Base-by-base conservation (phyloP, 2,113 vertebrate genomes). In the Amblyopsis rosae region DNA sequence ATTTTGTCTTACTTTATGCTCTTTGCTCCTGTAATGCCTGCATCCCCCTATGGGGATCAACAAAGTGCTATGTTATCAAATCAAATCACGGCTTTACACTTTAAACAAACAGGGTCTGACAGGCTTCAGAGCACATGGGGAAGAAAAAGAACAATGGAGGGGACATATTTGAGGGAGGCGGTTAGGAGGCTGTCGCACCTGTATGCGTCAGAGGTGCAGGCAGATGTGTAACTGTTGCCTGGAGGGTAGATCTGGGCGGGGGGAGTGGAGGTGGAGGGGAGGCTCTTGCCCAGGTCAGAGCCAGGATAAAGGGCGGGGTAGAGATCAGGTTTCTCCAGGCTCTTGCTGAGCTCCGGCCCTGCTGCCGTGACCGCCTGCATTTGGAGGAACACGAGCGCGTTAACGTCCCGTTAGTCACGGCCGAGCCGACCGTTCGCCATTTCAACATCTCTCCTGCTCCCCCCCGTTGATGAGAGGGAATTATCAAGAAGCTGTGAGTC, bases 261-360 rank as follows among this genome's bases (percentile, higher is more conserved):
- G 2, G 95, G 88, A 60, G 93, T 88, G 0, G 94, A 86, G 79
- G 88, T 92, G 87, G 95, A 86, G 9, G 94, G 86, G 58, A 98
- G 77, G 67, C 82, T 87, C 91, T 98, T 99, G 70, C 74, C 90
- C 89, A 94, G 96, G 69, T 96, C 96, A 91, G 92, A 1, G 9
- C 73, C 77, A 67, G 83, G 85, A 62, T 85, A 87, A 26, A 86
- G 19, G 12, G 75, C 67, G 0, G 82, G 71, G 62, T 94, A 96
- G 0, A 96, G 84, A 41, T 86, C 83, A 12, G 93, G 90, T 76
- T 96, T 96, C 68, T 95, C 95, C 19, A 94, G 59, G 49, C 90
- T 85, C 75, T 97, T 96, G 83, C 82, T 91, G 81, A 93, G 95
- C 73, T 97, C 96, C 0, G 92, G 84, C 9, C 89, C 91, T 12